These are phyloP conservation scores for Trachelus stipa DNA, from an alignment of 2,888 invertebrate species.

Conservation along the genomic window DNA sequence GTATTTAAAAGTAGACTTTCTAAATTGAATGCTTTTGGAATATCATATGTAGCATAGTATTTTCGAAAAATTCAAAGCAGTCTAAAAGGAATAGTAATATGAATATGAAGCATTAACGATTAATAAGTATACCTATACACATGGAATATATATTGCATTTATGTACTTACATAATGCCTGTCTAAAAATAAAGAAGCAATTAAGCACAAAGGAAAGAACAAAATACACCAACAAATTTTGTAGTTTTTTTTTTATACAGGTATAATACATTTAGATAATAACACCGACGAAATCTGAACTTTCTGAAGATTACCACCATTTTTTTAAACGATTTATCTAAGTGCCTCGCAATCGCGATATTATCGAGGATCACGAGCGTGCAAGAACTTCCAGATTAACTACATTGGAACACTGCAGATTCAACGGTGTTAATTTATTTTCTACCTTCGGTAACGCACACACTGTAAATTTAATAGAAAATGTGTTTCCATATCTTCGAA, in stretches of 20 bases:
- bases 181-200: not conserved
- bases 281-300: constrained; percentile 24
- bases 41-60: not conserved
- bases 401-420: constrained; percentile 1
- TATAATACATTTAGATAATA: constrained; percentile 52
- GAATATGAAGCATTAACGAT: not conserved
- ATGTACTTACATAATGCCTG: not conserved
- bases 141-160: not conserved
- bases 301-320: not conserved
- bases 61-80: not conserved
- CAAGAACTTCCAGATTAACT: not conserved
- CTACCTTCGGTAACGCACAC: constrained; percentile 1
- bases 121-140: not conserved
- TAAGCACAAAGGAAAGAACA: not conserved
- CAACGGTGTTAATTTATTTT: not conserved
- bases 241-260: constrained; percentile 45
- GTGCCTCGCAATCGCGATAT: not conserved
- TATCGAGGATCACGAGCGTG: not conserved
- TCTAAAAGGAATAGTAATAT: not conserved
- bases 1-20: not conserved
- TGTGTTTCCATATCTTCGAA: constrained; percentile 24
- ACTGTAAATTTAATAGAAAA: constrained; percentile 24
- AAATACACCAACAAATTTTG: constrained; percentile 14
- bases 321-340: not conserved
- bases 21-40: not conserved